A percentile compares a stretch with the other conserved stretches of the same genome.
Conservation (phyloP, 53 echinoderm and acorn worm genomes). For the Antedon mediterranea region DNA sequence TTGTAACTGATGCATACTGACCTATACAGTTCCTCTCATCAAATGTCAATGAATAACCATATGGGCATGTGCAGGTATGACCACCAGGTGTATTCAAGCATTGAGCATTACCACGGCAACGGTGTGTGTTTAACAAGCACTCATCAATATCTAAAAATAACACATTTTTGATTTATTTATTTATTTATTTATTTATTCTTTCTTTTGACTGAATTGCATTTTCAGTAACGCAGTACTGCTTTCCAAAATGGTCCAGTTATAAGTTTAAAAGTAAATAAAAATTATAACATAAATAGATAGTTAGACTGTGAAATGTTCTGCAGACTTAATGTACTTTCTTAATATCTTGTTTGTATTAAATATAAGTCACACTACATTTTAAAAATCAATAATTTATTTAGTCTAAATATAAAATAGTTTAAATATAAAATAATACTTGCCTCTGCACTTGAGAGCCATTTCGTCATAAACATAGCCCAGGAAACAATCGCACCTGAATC, state of each 20-base stretch:
- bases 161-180: not conserved
- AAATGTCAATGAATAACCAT: slow-evolving; percentile 37
- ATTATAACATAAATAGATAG: too few relatives aligned
- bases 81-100: slow-evolving; percentile 69
- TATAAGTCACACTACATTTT: too few relatives aligned
- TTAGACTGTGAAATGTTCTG: too few relatives aligned
- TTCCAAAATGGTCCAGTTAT: too few relatives aligned
- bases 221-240: too few relatives aligned
- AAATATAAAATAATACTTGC: slow-evolving; percentile 30
- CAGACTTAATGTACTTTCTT: too few relatives aligned
- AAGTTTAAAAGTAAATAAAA: too few relatives aligned
- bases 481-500: slow-evolving; percentile 59
- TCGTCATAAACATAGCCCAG: slow-evolving; percentile 41
- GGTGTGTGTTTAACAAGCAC: slow-evolving; percentile 34
- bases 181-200: too few relatives aligned
- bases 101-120: slow-evolving; percentile 52
- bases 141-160: slow-evolving; percentile 63
- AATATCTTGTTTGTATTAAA: too few relatives aligned
- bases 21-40: slow-evolving; percentile 52
- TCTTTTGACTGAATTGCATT: too few relatives aligned
- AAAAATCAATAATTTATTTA: too few relatives aligned
- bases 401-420: too few relatives aligned
- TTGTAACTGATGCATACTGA: slow-evolving; percentile 17
- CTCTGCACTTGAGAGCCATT: slow-evolving; percentile 30
- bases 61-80: slow-evolving; percentile 56